Base-by-base conservation (phyloP, 2,113 vertebrate genomes). In the Hyperoodon ampullatus region DNA sequence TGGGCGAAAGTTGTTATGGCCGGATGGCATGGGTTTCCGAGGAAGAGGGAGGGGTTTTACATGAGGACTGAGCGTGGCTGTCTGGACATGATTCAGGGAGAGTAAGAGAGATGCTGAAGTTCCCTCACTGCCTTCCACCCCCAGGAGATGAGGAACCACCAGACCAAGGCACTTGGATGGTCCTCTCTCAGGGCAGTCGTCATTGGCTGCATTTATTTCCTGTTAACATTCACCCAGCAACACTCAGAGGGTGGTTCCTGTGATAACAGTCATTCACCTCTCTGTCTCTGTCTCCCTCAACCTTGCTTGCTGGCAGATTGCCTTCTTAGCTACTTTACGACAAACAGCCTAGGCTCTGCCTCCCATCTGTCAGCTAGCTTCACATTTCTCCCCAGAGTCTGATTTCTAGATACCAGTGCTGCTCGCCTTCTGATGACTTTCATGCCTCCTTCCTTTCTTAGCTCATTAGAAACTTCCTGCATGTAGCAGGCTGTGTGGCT, bases 1-100 rank as follows among this genome's bases (percentile, higher is more conserved):
- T 2, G 68, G 12, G 33, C 5, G 0, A 39, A 60, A 23, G 15
- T 9, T 26, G 28, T 23, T 39, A 1, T 70, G 10, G 9, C 16
- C 10, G 7, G 60, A 28, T 6, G 72, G 26, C 80, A 5, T 16
- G 65, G 61, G 58, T 30, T 55, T 77, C 35, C 1, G 1, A 55
- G 28, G 44, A 65, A 58, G 80, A 53, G 30, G 28, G 5, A 39
- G 68, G 13, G 6, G 23, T 47, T 42, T 74, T 26, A 11, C 33
- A 10, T 2, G 39, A 85, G 58, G 21, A 7, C 1, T 5, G 47
- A 21, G 33, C 24, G 30, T 7, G 61, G 30, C 23, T 2, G 35
- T 33, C 15, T 44, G 39, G 35, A 13, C 21, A 11, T 44, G 39
- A 35, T 28, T 70, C 19, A 9, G 26, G 53, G 47, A 12, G 39